Conservation (phyloP, 2,888 invertebrate species). For the Furcula furcula region DNA sequence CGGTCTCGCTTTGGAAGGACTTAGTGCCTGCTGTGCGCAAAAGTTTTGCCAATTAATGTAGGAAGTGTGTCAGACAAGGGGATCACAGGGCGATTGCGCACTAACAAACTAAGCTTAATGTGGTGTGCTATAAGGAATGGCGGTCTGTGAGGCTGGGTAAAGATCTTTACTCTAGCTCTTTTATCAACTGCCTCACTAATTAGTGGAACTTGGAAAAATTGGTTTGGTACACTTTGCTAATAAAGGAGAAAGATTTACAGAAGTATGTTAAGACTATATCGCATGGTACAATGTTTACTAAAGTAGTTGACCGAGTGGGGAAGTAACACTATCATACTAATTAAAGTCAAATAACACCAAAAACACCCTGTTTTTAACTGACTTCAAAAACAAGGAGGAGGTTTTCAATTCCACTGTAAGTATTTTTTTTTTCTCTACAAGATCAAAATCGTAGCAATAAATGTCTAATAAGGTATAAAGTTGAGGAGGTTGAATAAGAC, state of each 20-base stretch:
- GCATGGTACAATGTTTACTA: no score
- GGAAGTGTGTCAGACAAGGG: conserved; percentile 37
- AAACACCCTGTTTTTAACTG: no score
- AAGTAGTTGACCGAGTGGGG: no score
- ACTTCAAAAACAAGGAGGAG: no score
- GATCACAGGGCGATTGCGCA: conserved; percentile 14
- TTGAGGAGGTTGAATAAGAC: no score
- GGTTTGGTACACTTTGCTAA: conserved; percentile 14
- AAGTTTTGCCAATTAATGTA: conserved; percentile 61
- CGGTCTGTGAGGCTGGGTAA: neutral
- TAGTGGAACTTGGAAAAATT: conserved; percentile 12
- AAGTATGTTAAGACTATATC: no score
- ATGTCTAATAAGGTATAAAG: no score
- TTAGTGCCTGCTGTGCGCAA: conserved; percentile 57
- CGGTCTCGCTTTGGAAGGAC: conserved; percentile 55
- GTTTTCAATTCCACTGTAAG: no score
- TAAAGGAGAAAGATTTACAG: neutral
- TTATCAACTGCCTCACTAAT: conserved; percentile 16
- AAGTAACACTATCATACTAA: no score
- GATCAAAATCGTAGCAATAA: no score
- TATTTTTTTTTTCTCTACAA: no score
- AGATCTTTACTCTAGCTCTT: conserved; percentile 3
- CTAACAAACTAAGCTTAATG: conserved; percentile 21
- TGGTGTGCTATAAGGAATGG: conserved; percentile 5
- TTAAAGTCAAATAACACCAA: no score